Percentiles rank a stretch among this genome's conserved stretches.
Evolutionary conservation across 2,888 invertebrate species (phyloP).

Genomic region (Galeopsomyia nigrocyanea): DNA sequence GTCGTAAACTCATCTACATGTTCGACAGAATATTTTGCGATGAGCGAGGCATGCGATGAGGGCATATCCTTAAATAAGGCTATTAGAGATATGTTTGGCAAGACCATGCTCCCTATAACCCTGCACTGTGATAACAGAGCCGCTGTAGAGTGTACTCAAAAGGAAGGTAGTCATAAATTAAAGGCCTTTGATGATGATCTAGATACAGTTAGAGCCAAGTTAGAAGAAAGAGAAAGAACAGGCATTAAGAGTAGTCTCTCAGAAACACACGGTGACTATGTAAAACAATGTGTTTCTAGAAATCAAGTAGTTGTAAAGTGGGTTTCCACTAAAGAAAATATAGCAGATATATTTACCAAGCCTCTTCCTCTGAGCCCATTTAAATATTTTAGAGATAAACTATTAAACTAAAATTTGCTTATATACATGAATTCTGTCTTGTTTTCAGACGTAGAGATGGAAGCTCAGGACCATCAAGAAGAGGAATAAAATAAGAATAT

Average conservation of each 20-base stretch:
- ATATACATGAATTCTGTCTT: no score
- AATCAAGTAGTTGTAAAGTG: constrained; percentile 42
- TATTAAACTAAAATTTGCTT: no score
- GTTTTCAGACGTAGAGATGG: no score
- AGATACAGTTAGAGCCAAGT: neutral
- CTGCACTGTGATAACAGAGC: constrained; percentile 38
- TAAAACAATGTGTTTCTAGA: constrained; percentile 45
- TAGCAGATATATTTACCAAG: constrained; percentile 32
- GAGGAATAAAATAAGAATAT: no score
- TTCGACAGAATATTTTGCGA: constrained; percentile 48
- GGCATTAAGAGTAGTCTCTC: constrained; percentile 41
- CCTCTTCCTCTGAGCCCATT: no score
- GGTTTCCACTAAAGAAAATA: constrained; percentile 42
- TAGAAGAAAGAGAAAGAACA: constrained; percentile 26
- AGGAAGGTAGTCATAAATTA: constrained; percentile 49
- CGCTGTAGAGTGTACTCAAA: constrained; percentile 45
- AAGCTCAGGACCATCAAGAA: no score
- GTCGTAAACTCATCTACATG: constrained; percentile 47
- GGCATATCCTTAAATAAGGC: constrained; percentile 44
- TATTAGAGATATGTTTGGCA: constrained; percentile 12
- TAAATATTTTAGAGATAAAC: no score
- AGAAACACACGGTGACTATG: constrained; percentile 42
- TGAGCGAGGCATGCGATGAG: constrained; percentile 48
- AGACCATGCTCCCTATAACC: constrained; percentile 34
- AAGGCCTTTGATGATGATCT: constrained; percentile 43